Evolutionary conservation across 2,113 vertebrate species (phyloP).

Genomic region (Hemibagrus wyckioides): DNA sequence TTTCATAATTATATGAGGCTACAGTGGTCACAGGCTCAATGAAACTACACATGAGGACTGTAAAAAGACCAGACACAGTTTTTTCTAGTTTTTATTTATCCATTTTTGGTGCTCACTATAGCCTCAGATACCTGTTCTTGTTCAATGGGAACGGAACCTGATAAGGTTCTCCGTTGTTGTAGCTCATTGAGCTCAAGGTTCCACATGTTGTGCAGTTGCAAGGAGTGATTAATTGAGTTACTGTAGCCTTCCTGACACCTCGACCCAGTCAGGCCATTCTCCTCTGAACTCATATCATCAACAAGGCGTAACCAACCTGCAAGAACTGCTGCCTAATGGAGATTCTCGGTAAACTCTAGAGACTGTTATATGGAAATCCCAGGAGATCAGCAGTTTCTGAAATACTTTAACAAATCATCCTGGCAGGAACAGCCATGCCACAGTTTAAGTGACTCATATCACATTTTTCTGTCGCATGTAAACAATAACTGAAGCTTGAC

Average conservation of each 20-base stretch:
- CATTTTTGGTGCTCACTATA: neutral
- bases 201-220: neutral
- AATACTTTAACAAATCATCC: neutral
- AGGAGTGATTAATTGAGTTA: neutral
- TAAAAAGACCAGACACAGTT: neutral
- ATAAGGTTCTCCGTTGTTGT: neutral
- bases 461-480: neutral
- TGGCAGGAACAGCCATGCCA: neutral
- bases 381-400: neutral
- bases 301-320: neutral
- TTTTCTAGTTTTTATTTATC: neutral
- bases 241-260: neutral
- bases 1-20: constrained; percentile 7
- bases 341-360: neutral
- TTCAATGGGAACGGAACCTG: neutral
- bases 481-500: neutral
- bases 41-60: neutral
- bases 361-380: neutral
- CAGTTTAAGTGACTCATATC: neutral
- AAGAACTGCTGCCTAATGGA: neutral
- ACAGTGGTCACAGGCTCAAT: neutral
- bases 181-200: neutral
- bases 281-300: neutral
- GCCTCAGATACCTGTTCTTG: neutral
- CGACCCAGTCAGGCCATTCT: neutral